A percentile compares a stretch with the other conserved stretches of the same genome.
These are phyloP conservation scores for Acanthopagrus latus DNA, from an alignment of 2,797 vertebrate species.

Conservation along the genomic window DNA sequence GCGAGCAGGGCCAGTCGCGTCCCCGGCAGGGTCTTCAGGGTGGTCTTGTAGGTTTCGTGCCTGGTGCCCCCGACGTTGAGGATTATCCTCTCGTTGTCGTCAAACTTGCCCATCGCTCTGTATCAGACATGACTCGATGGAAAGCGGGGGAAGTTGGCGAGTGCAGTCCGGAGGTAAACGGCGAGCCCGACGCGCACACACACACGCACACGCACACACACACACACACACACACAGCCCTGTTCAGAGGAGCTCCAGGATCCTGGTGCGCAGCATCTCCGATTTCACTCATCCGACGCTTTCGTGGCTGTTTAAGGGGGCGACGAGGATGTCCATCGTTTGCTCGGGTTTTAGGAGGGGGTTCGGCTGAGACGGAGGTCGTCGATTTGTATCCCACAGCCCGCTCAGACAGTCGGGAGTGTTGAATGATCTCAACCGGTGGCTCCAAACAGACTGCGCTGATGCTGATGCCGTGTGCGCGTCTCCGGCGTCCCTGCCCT, in stretches of 20 bases:
- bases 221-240: conserved; percentile 67
- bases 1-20: conserved; percentile 95
- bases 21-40: conserved; percentile 93
- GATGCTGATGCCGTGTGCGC: conserved; percentile 57
- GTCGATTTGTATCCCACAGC: conserved; percentile 25
- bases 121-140: conserved; percentile 92
- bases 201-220: conserved; percentile 68
- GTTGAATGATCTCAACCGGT: conserved; percentile 62
- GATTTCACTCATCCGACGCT: conserved; percentile 54
- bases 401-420: conserved; percentile 26
- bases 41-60: conserved; percentile 96
- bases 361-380: neutral
- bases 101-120: conserved; percentile 96
- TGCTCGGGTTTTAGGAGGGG: neutral
- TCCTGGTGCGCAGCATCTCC: conserved; percentile 56
- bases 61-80: conserved; percentile 97
- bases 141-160: conserved; percentile 66
- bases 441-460: conserved; percentile 57
- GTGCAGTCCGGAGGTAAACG: conserved; percentile 69
- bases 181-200: conserved; percentile 62
- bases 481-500: conserved; percentile 67
- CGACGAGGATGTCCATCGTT: conserved; percentile 44
- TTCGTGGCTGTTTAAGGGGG: neutral
- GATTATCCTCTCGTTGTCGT: conserved; percentile 97
- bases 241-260: conserved; percentile 33